These are phyloP conservation scores for Andrena chrysosceles DNA, from an alignment of 2,888 invertebrate genomes.

Conservation along the genomic window DNA sequence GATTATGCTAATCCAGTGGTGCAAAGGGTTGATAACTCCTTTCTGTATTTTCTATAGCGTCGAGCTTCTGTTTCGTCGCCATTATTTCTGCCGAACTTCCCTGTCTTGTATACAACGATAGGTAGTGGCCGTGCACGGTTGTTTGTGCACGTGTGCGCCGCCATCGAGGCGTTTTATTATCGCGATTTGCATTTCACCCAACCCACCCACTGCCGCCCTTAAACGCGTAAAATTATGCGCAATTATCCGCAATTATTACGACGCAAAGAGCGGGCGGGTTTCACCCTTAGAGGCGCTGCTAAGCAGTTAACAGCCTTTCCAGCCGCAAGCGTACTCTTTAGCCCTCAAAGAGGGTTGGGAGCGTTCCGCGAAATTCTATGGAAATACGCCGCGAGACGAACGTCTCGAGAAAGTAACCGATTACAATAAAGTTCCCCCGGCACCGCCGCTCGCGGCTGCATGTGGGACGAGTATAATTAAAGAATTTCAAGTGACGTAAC, in stretches of 20 bases:
- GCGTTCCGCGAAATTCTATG: slow-evolving; percentile 24
- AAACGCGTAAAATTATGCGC: slow-evolving; percentile 36
- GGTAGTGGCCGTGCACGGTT: not conserved
- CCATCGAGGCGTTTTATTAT: slow-evolving; percentile 30
- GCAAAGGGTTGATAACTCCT: not conserved
- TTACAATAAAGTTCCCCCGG: slow-evolving; percentile 20
- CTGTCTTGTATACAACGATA: not conserved
- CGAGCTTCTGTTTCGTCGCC: not conserved
- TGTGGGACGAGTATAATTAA: not conserved
- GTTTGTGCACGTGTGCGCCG: not conserved
- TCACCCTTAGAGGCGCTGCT: slow-evolving; percentile 11
- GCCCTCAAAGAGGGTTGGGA: not conserved
- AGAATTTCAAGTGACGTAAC: slow-evolving; percentile 1
- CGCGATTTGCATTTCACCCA: slow-evolving; percentile 35
- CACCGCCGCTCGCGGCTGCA: not conserved
- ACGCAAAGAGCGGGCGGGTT: not conserved
- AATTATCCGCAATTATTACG: slow-evolving; percentile 45
- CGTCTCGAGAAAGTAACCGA: slow-evolving; percentile 23
- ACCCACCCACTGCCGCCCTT: not conserved
- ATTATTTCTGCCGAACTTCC: slow-evolving; percentile 7
- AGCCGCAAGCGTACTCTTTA: slow-evolving; percentile 19
- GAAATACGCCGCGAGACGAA: slow-evolving; percentile 8
- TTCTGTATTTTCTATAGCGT: not conserved
- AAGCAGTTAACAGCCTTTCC: slow-evolving; percentile 30
- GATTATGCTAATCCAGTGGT: no score